A percentile compares a stretch with the other conserved stretches of the same genome.
Conservation (phyloP, 2,888 invertebrate species). For the Aleiodes leptofemur region DNA sequence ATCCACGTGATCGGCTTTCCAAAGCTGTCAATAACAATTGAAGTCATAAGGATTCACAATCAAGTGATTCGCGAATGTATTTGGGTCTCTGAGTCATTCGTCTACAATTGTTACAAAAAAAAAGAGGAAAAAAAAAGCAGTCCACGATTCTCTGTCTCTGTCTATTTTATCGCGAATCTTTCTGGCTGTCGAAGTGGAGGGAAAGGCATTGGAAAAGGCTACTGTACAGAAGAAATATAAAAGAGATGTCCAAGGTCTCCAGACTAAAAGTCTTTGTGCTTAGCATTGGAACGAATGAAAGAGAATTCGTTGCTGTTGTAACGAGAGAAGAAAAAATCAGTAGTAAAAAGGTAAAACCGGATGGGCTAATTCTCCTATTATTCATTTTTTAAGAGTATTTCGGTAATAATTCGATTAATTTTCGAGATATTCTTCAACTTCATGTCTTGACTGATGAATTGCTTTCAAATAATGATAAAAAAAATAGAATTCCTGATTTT, state of each 20-base stretch:
- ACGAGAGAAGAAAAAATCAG: too few relatives aligned
- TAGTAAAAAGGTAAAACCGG: too few relatives aligned
- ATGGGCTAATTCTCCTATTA: too few relatives aligned
- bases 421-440: too few relatives aligned
- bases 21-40: slow-evolving; percentile 21
- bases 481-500: too few relatives aligned
- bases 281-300: slow-evolving; percentile 2
- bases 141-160: slow-evolving; percentile 15
- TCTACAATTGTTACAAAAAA: neutral
- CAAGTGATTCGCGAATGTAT: neutral
- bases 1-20: slow-evolving; percentile 35
- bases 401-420: too few relatives aligned
- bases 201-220: slow-evolving; percentile 28
- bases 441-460: too few relatives aligned
- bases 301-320: too few relatives aligned
- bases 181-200: neutral
- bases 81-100: slow-evolving; percentile 17
- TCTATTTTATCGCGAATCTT: slow-evolving; percentile 1
- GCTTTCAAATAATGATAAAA: too few relatives aligned
- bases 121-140: neutral
- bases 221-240: slow-evolving; percentile 9
- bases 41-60: slow-evolving; percentile 19
- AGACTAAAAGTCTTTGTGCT: slow-evolving; percentile 21
- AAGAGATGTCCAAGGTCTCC: slow-evolving; percentile 12
- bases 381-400: too few relatives aligned